Evolutionary conservation across 2,113 vertebrate genomes (phyloP), one percentile per base, ranked within the genome.

Genomic region (Apistogramma diplotaenia): DNA sequence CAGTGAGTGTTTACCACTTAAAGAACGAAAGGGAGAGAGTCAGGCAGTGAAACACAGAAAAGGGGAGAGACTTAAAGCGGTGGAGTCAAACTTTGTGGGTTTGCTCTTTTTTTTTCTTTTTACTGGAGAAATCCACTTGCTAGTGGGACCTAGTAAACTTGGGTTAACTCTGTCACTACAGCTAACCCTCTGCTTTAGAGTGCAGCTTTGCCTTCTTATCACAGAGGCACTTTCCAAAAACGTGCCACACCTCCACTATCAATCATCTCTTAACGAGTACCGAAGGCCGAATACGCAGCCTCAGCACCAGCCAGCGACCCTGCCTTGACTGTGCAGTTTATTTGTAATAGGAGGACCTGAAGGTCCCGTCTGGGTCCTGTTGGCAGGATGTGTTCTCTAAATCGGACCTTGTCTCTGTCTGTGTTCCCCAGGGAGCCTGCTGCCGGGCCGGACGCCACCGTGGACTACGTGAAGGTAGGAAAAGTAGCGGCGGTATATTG

Each of bases 391-490:
- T 93, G 87, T 72, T 93, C 93, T 74, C 84, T 94, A 71, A 94
- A 94, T 82, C 82, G 93, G 85, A 88, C 92, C n/a, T 8, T 94
- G 78, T 93, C 93, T 92, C 71, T 94, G 60, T 93, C 90, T 93
- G 37, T 93, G 85, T 93, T 94, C 87, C 92, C 92, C 92, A 94
- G 93, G 84, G 93, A 93, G 25, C 86, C 89, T 4, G 60, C 86
- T 10, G 89, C 90, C 2, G 23, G 87, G 23, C 85, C 74, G 74
- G 93, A 94, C 3, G 55, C 92, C 53, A 79, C 91, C 0, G 82
- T 91, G 85, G 92, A 94, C 89, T 94, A 94, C 18, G 93, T 94
- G 1, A 94, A 94, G 93, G 93, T 94, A 93, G 70, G 92, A 72
- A 51, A 29, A 77, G 6, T 27, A 40, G 27, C 21, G 11, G 3